Conservation (phyloP, 2,888 invertebrate genomes). For the Polydesmus complanatus region DNA sequence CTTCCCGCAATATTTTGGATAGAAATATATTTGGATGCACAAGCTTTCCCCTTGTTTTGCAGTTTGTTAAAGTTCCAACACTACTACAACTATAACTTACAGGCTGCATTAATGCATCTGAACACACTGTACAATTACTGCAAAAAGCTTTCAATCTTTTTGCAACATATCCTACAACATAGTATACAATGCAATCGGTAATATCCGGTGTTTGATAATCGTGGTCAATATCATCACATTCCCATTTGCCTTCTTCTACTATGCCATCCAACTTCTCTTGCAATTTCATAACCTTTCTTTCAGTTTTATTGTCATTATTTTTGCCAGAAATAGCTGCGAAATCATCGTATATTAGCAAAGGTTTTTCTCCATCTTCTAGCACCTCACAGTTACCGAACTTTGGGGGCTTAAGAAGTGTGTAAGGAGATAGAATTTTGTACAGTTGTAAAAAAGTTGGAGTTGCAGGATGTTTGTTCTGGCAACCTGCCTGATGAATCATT, state of each 20-base stretch:
- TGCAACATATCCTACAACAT: constrained; percentile 7
- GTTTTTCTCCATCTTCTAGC: not conserved
- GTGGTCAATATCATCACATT: constrained; percentile 1
- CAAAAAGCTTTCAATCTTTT: not conserved
- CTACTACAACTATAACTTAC: not conserved
- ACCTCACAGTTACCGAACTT: constrained; percentile 7
- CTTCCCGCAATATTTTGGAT: not conserved
- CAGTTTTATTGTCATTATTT: not conserved
- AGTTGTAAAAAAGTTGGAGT: constrained; percentile 4
- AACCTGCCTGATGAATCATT: constrained; percentile 8
- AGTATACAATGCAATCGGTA: constrained; percentile 2
- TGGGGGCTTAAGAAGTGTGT: not conserved
- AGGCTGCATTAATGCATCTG: not conserved
- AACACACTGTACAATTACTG: not conserved
- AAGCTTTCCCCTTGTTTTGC: constrained; percentile 1
- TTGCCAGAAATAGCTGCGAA: not conserved
- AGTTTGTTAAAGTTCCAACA: not conserved
- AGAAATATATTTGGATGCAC: not conserved
- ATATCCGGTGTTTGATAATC: constrained; percentile 1
- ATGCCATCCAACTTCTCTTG: constrained; percentile 1
- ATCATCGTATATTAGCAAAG: not conserved
- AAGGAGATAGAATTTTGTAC: constrained; percentile 1
- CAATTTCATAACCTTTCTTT: not conserved
- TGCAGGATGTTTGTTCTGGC: constrained; percentile 6
- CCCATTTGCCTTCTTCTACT: not conserved